Evolutionary conservation across 2,113 vertebrate species (phyloP), one percentile per base, ranked within the genome.

Genomic region (Poeciliopsis retropinna): DNA sequence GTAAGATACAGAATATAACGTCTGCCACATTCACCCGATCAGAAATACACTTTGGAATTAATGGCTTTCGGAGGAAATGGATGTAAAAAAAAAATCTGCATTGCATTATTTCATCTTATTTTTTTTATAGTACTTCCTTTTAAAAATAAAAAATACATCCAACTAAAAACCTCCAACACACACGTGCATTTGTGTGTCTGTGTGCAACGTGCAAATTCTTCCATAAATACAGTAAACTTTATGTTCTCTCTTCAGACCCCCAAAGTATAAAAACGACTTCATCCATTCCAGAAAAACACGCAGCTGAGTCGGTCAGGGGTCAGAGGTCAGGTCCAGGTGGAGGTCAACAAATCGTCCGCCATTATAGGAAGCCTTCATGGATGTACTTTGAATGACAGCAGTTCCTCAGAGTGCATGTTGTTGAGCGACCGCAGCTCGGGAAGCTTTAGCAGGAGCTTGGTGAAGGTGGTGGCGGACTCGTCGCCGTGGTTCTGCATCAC

Each of bases 401-500:
- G 96, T 87, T 98, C 97, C 93, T 99, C 97, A 39, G 97, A 99
- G 94, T 99, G 98, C 97, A 98, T 95, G 95, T 98, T 99, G 93
- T 99, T 99, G 92, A 99, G 97, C 62, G 98, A 98, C 39, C 97
- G 97, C 91, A 99, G 95, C 89, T 99, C 97, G 0, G 98, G 97
- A 66, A 99, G 95, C 87, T 98, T 99, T 80, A 99, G 94, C 78
- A 99, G 96, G 76, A 98, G 96, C 90, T 98, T 99, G 93, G 98
- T 98, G 95, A 99, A 98, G 85, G 96, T 95, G 81, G 98, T 96
- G 84, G 96, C 92, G 78, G 96, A 92, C 89, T 97, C 97, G 0
- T 97, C 97, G 72, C 96, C 95, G 86, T 98, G 98, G 81, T 98
- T 99, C 94, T 96, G 96, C 95, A 95, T 96, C 79, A 98, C 96